Evolutionary conservation across 2,888 invertebrate species (phyloP).

Genomic region (Drosophila nigritarsus): DNA sequence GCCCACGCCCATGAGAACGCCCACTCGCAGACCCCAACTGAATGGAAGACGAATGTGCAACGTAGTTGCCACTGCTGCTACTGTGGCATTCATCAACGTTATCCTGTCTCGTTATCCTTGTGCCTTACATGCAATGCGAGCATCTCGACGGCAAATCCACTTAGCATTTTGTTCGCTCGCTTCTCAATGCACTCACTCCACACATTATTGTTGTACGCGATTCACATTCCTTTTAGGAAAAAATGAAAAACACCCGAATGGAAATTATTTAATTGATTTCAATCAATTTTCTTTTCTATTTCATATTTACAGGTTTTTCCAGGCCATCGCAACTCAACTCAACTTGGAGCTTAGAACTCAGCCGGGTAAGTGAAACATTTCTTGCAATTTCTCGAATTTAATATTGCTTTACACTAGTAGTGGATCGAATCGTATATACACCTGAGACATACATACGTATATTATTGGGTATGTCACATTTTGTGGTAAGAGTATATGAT

Average conservation of each 20-base stretch:
- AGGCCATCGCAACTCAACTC: background rate
- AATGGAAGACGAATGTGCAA: slow-evolving; percentile 10
- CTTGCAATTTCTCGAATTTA: background rate
- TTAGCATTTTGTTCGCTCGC: slow-evolving; percentile 48
- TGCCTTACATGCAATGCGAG: slow-evolving; percentile 60
- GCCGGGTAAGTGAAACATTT: slow-evolving; percentile 12
- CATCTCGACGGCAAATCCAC: slow-evolving; percentile 52
- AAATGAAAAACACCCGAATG: slow-evolving; percentile 41
- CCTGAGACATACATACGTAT: background rate
- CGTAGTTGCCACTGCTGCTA: slow-evolving; percentile 8
- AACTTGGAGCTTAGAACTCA: background rate
- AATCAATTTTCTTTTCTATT: slow-evolving; percentile 30
- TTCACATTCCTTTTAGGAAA: slow-evolving; percentile 49
- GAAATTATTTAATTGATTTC: slow-evolving; percentile 54
- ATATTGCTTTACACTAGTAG: background rate
- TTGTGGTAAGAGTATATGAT: background rate
- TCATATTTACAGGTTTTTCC: slow-evolving; percentile 7
- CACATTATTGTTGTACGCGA: slow-evolving; percentile 27
- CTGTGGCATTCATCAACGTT: slow-evolving; percentile 71
- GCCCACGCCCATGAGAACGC: slow-evolving; percentile 1
- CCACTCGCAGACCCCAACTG: background rate
- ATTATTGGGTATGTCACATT: background rate
- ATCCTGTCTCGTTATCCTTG: slow-evolving; percentile 69
- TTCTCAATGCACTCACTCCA: slow-evolving; percentile 19
- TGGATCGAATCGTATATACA: background rate